A percentile compares a stretch with the other conserved stretches of the same genome.
These are phyloP conservation scores for Ceyx erithaca DNA, from an alignment of 2,797 vertebrate genomes.

Conservation along the genomic window DNA sequence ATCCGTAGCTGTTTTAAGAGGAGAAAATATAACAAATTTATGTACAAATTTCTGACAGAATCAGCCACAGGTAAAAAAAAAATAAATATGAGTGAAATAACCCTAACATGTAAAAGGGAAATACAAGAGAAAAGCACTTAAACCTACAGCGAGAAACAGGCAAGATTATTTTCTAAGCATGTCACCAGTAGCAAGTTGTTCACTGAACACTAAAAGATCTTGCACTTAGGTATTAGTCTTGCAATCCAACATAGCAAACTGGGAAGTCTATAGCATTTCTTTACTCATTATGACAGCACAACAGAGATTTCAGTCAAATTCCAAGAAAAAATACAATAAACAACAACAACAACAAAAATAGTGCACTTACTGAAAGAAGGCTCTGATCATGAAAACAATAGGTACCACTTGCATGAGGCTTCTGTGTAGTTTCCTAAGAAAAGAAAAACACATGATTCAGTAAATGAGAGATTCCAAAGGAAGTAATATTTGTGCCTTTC, in stretches of 20 bases:
- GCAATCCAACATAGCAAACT: neutral
- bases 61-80: neutral
- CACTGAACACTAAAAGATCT: neutral
- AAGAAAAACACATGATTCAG: neutral
- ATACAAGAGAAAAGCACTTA: neutral
- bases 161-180: neutral
- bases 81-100: neutral
- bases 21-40: neutral
- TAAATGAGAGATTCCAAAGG: neutral
- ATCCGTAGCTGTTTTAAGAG: neutral
- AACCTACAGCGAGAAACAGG: neutral
- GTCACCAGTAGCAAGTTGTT: neutral
- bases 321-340: neutral
- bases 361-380: constrained; percentile 78
- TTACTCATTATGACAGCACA: neutral
- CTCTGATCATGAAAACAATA: constrained; percentile 68
- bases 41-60: neutral
- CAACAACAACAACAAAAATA: neutral
- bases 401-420: constrained; percentile 78
- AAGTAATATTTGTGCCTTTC: neutral
- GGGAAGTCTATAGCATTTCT: neutral
- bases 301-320: neutral
- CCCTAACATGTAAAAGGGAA: neutral
- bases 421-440: constrained; percentile 73
- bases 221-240: neutral